These are phyloP conservation scores for Drosophila burlai DNA, from an alignment of 1,140 invertebrate species.

Conservation along the genomic window DNA sequence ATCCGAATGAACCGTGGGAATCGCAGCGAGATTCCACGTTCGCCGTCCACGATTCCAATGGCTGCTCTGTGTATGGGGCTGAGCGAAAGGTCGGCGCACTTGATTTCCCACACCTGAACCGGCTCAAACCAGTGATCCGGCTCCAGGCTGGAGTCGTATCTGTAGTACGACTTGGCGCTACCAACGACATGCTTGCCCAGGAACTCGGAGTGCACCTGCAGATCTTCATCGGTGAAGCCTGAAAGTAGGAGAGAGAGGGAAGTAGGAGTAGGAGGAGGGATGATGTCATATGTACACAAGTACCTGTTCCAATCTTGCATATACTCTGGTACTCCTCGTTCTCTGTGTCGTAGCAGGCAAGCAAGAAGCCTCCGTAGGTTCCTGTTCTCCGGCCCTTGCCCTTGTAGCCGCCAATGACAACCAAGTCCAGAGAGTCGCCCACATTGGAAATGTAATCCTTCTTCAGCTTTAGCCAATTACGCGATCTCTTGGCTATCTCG, in stretches of 20 bases:
- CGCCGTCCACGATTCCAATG: constrained; percentile 94
- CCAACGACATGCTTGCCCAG: constrained; percentile 92
- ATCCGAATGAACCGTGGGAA: constrained; percentile 98
- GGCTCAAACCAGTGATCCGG: constrained; percentile 99
- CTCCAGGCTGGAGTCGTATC: constrained; percentile 90
- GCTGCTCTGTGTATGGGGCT: constrained; percentile 98
- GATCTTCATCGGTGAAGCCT: constrained; percentile 95
- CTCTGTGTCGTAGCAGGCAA: constrained; percentile 98
- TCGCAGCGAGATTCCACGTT: constrained; percentile 97
- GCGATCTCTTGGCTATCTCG: constrained; percentile 98
- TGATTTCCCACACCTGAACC: constrained; percentile 98
- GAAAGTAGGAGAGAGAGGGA: background rate
- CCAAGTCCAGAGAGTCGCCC: constrained; percentile 97
- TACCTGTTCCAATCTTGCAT: constrained; percentile 97
- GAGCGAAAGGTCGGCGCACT: constrained; percentile 98
- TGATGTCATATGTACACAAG: background rate
- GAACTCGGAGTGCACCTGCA: constrained; percentile 91
- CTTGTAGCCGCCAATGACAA: constrained; percentile 97
- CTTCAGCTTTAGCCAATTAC: constrained; percentile 99
- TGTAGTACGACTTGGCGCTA: constrained; percentile 93
- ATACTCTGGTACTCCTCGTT: constrained; percentile 96
- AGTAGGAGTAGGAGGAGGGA: background rate
- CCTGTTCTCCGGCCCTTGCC: constrained; percentile 98
- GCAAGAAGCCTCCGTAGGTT: constrained; percentile 97
- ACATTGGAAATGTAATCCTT: constrained; percentile 99